phyloP scores from a whole-genome alignment of 1,140 invertebrate genomes.

The Cyrtorhinus lividipennis region DNA sequence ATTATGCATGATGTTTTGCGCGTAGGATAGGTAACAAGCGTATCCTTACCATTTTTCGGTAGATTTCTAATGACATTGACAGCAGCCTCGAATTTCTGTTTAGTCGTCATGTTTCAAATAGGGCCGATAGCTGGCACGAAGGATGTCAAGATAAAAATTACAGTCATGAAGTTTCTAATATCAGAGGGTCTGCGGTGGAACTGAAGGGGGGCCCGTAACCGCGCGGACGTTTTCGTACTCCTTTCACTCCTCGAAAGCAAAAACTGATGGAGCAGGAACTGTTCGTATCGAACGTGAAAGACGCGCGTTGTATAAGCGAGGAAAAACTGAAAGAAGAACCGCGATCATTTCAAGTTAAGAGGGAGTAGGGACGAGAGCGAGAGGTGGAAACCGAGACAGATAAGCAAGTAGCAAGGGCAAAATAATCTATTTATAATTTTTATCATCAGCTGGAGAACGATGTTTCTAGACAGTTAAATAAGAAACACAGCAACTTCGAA shows the following conservation, averaged over 20 bases:
- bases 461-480: too few relatives aligned
- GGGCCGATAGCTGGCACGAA: too few relatives aligned
- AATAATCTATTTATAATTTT: too few relatives aligned
- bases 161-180: not conserved
- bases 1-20: not conserved
- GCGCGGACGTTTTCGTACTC: not conserved
- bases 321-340: not conserved
- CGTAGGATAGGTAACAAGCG: too few relatives aligned
- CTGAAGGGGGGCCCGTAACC: not conserved
- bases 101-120: slow-evolving; percentile 57
- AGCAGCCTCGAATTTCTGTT: slow-evolving; percentile 72
- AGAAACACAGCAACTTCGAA: too few relatives aligned
- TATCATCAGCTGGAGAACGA: too few relatives aligned
- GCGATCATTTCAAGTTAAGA: too few relatives aligned
- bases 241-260: not conserved
- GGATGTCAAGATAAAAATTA: too few relatives aligned
- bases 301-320: not conserved
- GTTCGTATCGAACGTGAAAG: too few relatives aligned
- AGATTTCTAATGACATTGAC: slow-evolving; percentile 75
- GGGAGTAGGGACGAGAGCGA: too few relatives aligned
- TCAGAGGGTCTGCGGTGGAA: not conserved
- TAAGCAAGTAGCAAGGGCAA: too few relatives aligned
- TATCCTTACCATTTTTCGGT: slow-evolving; percentile 71
- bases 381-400: too few relatives aligned
- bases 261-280: not conserved